phyloP scores from a whole-genome alignment of 2,113 vertebrate species.

The Cyprinodon brontotheroides region DNA sequence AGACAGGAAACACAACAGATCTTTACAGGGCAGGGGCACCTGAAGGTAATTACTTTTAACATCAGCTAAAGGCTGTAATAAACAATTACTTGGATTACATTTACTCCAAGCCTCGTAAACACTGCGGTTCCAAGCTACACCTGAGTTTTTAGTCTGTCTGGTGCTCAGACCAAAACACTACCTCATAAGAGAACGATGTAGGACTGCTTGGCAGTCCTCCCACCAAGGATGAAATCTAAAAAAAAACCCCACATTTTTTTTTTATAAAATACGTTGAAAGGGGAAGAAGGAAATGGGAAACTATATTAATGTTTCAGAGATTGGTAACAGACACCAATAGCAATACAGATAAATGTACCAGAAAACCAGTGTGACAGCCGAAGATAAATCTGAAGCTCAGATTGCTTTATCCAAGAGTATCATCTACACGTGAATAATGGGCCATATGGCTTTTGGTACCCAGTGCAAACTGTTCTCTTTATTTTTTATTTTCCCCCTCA shows the following conservation, averaged over 20 bases:
- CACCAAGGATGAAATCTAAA: not conserved
- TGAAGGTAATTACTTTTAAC: conserved; percentile 63
- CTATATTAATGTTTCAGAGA: not conserved
- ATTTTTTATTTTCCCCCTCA: conserved; percentile 20
- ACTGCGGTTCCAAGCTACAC: conserved; percentile 58
- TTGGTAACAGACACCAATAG: conserved; percentile 20
- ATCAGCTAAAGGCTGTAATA: conserved; percentile 61
- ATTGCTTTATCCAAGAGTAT: conserved; percentile 34
- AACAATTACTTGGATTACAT: conserved; percentile 75
- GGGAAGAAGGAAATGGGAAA: not conserved
- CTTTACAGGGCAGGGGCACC: conserved; percentile 69
- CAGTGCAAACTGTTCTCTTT: conserved; percentile 51
- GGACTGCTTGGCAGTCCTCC: conserved; percentile 41
- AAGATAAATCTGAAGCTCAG: conserved; percentile 31
- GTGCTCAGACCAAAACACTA: conserved; percentile 36
- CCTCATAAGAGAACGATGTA: conserved; percentile 55
- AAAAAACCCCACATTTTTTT: conserved; percentile 6
- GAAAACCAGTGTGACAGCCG: conserved; percentile 14
- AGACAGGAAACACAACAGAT: conserved; percentile 68
- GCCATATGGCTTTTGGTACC: conserved; percentile 37
- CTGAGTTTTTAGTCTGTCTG: conserved; percentile 63
- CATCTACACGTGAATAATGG: conserved; percentile 36
- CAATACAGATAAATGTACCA: conserved; percentile 1
- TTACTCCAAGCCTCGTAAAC: conserved; percentile 66
- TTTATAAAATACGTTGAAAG: conserved; percentile 4